phyloP scores from a whole-genome alignment of 30 jellyfish, hydroid and myxozoan species.

The Aurelia coerulea region DNA sequence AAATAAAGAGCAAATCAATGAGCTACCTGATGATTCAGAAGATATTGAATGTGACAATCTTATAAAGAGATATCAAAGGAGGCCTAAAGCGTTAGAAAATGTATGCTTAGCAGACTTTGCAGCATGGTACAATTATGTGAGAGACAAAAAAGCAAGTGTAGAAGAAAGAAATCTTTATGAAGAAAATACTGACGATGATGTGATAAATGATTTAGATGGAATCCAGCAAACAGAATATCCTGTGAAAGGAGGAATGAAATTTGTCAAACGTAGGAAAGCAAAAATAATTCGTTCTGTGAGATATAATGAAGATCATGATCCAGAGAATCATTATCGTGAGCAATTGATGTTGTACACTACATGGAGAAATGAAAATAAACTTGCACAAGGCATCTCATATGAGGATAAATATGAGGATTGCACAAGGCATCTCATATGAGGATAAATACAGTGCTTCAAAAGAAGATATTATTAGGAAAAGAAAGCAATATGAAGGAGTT shows the following conservation, averaged over 20 bases:
- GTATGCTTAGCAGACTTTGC: constrained; percentile 36
- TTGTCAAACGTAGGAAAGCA: background rate
- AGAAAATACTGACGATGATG: constrained; percentile 26
- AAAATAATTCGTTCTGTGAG: constrained; percentile 13
- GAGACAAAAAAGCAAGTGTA: background rate
- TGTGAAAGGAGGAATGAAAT: constrained; percentile 11
- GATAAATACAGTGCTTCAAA: background rate
- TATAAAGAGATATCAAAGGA: constrained; percentile 34
- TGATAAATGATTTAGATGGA: background rate
- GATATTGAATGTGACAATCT: constrained; percentile 27
- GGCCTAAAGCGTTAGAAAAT: constrained; percentile 29
- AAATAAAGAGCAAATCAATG: background rate
- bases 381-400: background rate
- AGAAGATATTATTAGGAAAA: background rate
- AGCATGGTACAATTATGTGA: constrained; percentile 21
- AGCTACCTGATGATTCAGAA: constrained; percentile 25
- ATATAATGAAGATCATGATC: background rate
- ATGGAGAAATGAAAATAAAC: constrained; percentile 27
- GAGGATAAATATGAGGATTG: too few relatives aligned
- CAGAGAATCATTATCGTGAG: constrained; percentile 15
- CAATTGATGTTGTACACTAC: constrained; percentile 35
- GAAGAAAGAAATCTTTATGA: background rate
- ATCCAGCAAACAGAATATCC: background rate
- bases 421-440: too few relatives aligned
- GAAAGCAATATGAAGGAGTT: background rate